Conservation (phyloP, 2,113 vertebrate species). For the Burhinus oedicnemus region DNA sequence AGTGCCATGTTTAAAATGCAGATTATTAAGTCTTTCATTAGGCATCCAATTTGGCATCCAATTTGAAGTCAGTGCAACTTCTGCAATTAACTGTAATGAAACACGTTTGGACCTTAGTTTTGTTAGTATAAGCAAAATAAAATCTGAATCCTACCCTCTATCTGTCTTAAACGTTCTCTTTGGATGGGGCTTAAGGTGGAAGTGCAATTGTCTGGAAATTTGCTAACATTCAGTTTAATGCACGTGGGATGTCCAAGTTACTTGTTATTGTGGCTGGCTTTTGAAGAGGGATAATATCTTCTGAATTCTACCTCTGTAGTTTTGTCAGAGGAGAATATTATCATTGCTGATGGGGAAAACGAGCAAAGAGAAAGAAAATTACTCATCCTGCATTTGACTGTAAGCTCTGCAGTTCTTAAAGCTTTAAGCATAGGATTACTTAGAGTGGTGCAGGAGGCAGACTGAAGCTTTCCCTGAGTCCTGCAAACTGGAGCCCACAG, state of each 20-base stretch:
- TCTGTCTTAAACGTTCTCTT: neutral
- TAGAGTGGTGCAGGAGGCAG: neutral
- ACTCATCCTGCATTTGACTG: neutral
- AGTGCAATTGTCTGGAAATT: neutral
- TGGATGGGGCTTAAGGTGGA: neutral
- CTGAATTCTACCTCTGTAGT: neutral
- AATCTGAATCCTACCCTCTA: neutral
- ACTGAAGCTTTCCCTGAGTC: accelerated
- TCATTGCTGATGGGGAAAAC: neutral
- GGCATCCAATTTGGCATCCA: neutral
- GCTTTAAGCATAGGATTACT: neutral
- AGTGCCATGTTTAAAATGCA: constrained; percentile 22
- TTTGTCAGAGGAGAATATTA: neutral
- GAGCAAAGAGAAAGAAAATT: neutral
- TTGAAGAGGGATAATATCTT: neutral
- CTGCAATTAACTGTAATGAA: constrained; percentile 27
- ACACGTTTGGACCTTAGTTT: neutral
- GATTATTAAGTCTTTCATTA: constrained; percentile 34
- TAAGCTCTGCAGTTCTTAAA: neutral
- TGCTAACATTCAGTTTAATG: neutral
- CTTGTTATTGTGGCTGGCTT: neutral
- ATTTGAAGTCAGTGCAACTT: constrained; percentile 21
- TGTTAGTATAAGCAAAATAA: constrained; percentile 21
- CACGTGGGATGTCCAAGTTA: neutral
- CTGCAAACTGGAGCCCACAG: neutral